phyloP scores from a whole-genome alignment of 2,113 vertebrate genomes.

The Stigmatopora argus region DNA sequence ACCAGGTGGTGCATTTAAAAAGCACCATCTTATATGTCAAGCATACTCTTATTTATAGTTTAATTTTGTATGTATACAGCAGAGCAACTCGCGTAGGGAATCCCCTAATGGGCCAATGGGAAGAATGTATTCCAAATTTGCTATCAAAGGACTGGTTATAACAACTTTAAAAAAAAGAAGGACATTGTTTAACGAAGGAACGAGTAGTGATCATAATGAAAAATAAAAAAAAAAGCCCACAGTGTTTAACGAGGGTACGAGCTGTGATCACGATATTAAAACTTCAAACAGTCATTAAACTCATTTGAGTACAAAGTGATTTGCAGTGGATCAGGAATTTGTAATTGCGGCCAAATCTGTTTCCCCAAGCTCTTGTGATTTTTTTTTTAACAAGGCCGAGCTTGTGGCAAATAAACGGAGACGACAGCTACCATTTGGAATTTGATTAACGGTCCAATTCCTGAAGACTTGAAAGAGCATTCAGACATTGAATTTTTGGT shows the following conservation, averaged over 20 bases:
- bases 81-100: not conserved
- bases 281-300: slow-evolving; percentile 31
- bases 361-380: slow-evolving; percentile 54
- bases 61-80: not conserved
- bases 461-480: not conserved
- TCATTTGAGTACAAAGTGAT: slow-evolving; percentile 27
- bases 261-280: slow-evolving; percentile 24
- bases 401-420: slow-evolving; percentile 46
- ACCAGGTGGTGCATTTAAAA: slow-evolving; percentile 26
- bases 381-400: slow-evolving; percentile 52
- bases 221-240: not conserved
- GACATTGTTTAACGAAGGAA: not conserved
- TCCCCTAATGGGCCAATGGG: not conserved
- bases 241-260: not conserved
- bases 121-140: not conserved
- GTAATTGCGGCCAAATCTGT: slow-evolving; percentile 44
- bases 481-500: not conserved
- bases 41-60: slow-evolving; percentile 19
- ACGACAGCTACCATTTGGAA: slow-evolving; percentile 21
- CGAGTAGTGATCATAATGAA: not conserved
- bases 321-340: slow-evolving; percentile 42
- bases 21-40: slow-evolving; percentile 19
- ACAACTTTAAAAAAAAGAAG: not conserved
- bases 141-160: not conserved
- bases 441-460: not conserved